Percentiles rank a stretch among this genome's conserved stretches.
phyloP scores from a whole-genome alignment of 2,113 vertebrate species.

The Grus americana region DNA sequence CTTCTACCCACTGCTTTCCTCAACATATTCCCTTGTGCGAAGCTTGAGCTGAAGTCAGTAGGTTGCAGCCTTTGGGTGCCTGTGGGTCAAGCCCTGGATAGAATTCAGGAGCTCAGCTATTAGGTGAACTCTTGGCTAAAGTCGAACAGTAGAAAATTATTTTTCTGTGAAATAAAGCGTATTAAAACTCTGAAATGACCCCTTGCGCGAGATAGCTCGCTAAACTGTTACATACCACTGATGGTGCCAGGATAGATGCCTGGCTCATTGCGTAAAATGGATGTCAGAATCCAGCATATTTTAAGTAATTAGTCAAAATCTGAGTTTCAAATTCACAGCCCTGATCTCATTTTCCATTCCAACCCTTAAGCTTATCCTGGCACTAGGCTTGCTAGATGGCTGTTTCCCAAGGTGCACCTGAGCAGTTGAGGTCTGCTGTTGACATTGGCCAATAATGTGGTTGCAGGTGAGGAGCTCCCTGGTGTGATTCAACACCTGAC shows the following conservation, averaged over 20 bases:
- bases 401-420: background rate
- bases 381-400: background rate
- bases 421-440: background rate
- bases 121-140: background rate
- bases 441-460: background rate
- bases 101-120: background rate
- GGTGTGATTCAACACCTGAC: background rate
- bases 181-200: background rate
- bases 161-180: background rate
- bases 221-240: background rate
- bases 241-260: background rate
- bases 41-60: background rate
- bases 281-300: background rate
- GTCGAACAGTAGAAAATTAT: background rate
- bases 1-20: background rate
- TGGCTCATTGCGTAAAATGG: background rate
- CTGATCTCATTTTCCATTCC: background rate
- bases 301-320: background rate
- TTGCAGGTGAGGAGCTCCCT: background rate
- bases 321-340: background rate
- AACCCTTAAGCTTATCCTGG: background rate
- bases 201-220: fast-evolving
- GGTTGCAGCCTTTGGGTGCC: background rate
- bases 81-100: background rate
- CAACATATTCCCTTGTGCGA: background rate